Conservation (phyloP, 2,888 invertebrate genomes). For the Habrosyne pyritoides region DNA sequence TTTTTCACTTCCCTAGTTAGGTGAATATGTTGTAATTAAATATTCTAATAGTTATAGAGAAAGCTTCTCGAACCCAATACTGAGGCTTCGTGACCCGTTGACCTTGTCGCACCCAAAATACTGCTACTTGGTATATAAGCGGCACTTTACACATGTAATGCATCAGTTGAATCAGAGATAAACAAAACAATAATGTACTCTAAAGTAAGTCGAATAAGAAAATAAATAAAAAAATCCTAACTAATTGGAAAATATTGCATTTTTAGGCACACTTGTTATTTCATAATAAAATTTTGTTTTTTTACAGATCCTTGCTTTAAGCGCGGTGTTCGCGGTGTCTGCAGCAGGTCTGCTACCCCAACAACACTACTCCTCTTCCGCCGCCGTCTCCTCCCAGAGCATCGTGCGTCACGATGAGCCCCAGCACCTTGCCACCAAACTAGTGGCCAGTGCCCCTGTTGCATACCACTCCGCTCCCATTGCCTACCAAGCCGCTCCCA, state of each 20-base stretch:
- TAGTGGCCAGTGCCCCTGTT: slow-evolving; percentile 40
- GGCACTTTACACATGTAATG: slow-evolving; percentile 39
- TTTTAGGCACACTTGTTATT: background rate
- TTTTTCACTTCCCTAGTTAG: slow-evolving; percentile 7
- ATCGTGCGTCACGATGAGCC: slow-evolving; percentile 66
- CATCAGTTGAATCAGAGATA: slow-evolving; percentile 59
- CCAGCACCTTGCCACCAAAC: slow-evolving; percentile 36
- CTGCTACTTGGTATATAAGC: slow-evolving; percentile 61
- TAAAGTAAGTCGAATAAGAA: slow-evolving; percentile 55
- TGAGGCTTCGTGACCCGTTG: slow-evolving; percentile 61
- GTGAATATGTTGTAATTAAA: slow-evolving; percentile 4
- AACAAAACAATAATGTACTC: slow-evolving; percentile 64
- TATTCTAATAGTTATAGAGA: slow-evolving; percentile 1
- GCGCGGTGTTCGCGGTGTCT: slow-evolving; percentile 66
- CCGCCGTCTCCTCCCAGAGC: slow-evolving; percentile 71
- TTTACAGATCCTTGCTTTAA: slow-evolving; percentile 59
- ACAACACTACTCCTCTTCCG: slow-evolving; percentile 65
- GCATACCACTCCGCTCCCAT: slow-evolving; percentile 30
- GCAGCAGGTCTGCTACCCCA: slow-evolving; percentile 63
- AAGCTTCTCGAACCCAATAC: slow-evolving; percentile 3
- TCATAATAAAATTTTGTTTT: slow-evolving; percentile 8
- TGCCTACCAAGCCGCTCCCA: slow-evolving; percentile 38
- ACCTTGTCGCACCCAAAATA: slow-evolving; percentile 67
- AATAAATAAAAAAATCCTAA: slow-evolving; percentile 11
- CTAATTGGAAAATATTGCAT: slow-evolving; percentile 3